Base-by-base conservation (phyloP, 2,888 invertebrate genomes). In the Microchrysa polita region DNA sequence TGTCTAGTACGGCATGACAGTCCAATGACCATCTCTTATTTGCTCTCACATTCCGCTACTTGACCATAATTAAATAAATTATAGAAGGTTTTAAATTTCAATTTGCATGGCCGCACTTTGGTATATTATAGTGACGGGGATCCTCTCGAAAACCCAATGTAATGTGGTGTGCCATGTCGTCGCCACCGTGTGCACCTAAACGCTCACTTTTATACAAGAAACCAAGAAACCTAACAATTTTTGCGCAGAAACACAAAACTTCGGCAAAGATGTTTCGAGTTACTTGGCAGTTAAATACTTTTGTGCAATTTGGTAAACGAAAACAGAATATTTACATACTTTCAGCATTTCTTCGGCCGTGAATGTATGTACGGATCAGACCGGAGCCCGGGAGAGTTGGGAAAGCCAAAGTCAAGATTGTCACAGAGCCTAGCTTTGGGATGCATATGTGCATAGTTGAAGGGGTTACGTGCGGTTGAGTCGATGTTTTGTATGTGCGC, bases 291-390 rank as follows among this genome's bases (percentile, higher is more conserved):
- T 23, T 52, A 65, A 67, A 73, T 73, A 65, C 42, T 73, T 73
- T 73, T 73, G 57, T 65, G 67, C 65, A 73, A 73, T 73, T 73
- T 73, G 65, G 73, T 57, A 73, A 73, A 73, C 59, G 73, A 73
- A 73, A 73, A 73, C 73, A 72, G 72, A 60, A 72, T 72, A 72
- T 72, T 72, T 72, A 72, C 72, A 73, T 73, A 67, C 67, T 73
- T 73, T 73, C 65, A 73, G 40, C 57, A 73, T 73, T 73, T 73
- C 72, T 72, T 72, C n/a, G 48, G 61, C 34, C 59, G 57, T 72
- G 55, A 69, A 55, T 69, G 27, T 34, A 34, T 34, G 27, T 34
- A 69, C 22, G 44, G 27, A 34, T 34, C 27, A 20, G 22, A 40
- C 48, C 61, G 40, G 40, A 22, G 48, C 44, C 14, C 27, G 61